Evolutionary conservation across 2,888 invertebrate species (phyloP).

Genomic region (Helicoverpa assulta): DNA sequence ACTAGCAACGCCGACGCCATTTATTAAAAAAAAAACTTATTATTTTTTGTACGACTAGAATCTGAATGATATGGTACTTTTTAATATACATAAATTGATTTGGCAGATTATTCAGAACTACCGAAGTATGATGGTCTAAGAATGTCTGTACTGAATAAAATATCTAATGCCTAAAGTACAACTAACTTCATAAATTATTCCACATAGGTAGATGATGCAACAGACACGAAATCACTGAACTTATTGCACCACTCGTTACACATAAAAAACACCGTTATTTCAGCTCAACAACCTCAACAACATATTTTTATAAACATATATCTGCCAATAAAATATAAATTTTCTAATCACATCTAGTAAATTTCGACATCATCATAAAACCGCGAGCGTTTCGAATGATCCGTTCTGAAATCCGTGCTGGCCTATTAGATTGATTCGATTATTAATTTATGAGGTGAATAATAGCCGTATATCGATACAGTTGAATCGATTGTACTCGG

Average conservation of each 20-base stretch:
- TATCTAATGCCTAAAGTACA: background rate
- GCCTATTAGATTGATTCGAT: slow-evolving; percentile 88
- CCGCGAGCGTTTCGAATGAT: slow-evolving; percentile 78
- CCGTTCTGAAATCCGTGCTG: slow-evolving; percentile 85
- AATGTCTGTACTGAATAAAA: background rate
- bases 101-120: no score
- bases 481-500: slow-evolving; percentile 70
- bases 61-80: no score
- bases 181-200: slow-evolving; percentile 17
- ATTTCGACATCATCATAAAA: slow-evolving; percentile 66
- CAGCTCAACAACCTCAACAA: slow-evolving; percentile 36
- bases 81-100: no score
- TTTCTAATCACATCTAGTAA: slow-evolving; percentile 68
- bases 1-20: no score
- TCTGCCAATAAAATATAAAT: slow-evolving; percentile 47
- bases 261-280: slow-evolving; percentile 32
- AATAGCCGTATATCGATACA: slow-evolving; percentile 84
- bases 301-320: slow-evolving; percentile 6
- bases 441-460: slow-evolving; percentile 88
- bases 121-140: no score
- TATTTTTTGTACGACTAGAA: no score
- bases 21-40: no score
- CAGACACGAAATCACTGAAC: slow-evolving; percentile 7
- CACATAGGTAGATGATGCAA: slow-evolving; percentile 27
- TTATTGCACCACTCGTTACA: slow-evolving; percentile 24